Base-by-base conservation (phyloP, 2,113 vertebrate genomes). In the Salvator merianae region DNA sequence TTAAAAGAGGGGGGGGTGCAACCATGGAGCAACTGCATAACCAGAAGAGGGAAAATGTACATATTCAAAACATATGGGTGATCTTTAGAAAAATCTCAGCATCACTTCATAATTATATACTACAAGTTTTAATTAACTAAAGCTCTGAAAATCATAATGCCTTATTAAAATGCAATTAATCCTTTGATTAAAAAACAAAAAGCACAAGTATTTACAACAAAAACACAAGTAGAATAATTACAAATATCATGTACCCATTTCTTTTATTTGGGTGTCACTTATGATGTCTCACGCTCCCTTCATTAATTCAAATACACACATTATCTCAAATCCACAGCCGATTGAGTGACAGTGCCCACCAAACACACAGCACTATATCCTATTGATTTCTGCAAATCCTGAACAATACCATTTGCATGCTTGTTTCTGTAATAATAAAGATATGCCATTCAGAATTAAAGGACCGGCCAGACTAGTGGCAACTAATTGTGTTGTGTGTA, bases 371-470 rank as follows among this genome's bases (percentile, higher is more conserved):
- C 96, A 98, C 98, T 98, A 97, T 98, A 97, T 99, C 98, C 98
- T 99, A 99, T 99, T 99, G 99, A 99, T 99, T 99, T 99, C 98
- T 97, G 97, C 98, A 99, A 99, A 99, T 99, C 99, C 99, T 93
- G 97, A 98, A 99, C 99, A 99, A 99, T 99, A 97, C 97, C 97
- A 99, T 99, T 99, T 99, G 98, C 98, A 99, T 99, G 98, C 98
- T 99, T 99, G 98, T 99, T 99, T 99, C 99, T 99, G 98, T 99
- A 98, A 99, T 99, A 99, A 99, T 99, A 99, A 98, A 99, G 99
- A 99, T 99, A 99, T 99, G 99, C 97, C 97, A 97, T 98, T 98
- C 97, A 98, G 97, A 99, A 99, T 99, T 99, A 99, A 99, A 99
- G 98, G 96, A 97, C 97, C 96, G 96, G 95, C 96, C 97, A 97